A percentile compares a stretch with the other conserved stretches of the same genome.
These are phyloP conservation scores for Sebastiscus albofasciatus DNA, from an alignment of 2,797 vertebrate species.

Conservation along the genomic window DNA sequence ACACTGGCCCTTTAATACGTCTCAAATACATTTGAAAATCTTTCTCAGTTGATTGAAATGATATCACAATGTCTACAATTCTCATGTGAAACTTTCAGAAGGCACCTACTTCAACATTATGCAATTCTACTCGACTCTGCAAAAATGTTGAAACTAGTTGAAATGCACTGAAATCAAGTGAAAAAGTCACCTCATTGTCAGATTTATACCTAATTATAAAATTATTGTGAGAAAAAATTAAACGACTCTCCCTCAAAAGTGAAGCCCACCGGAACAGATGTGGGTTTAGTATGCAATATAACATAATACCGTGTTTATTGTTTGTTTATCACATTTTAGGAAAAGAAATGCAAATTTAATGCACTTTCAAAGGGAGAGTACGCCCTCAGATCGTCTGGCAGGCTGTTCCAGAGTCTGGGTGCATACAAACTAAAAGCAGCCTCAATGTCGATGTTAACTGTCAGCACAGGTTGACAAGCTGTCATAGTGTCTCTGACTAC, in stretches of 20 bases:
- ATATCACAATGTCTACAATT: not conserved
- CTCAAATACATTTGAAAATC: not conserved
- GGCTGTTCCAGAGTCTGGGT: conserved; percentile 40
- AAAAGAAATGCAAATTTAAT: conserved; percentile 8
- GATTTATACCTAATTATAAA: not conserved
- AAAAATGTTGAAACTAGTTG: not conserved
- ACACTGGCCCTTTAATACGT: not conserved
- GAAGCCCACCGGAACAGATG: not conserved
- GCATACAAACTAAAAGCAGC: conserved; percentile 46
- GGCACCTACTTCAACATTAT: not conserved
- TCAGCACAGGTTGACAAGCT: conserved; percentile 66
- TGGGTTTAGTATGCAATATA: not conserved
- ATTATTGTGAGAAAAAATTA: not conserved
- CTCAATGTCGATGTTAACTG: conserved; percentile 53
- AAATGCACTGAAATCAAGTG: not conserved
- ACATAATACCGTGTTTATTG: not conserved
- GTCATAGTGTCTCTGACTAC: conserved; percentile 52
- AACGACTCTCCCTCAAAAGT: not conserved
- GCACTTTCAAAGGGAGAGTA: not conserved
- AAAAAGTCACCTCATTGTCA: not conserved
- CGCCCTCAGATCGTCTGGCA: conserved; percentile 26
- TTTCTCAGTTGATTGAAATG: not conserved
- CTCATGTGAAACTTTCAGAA: not conserved
- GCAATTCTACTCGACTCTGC: not conserved
- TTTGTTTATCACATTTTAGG: not conserved